Conservation (phyloP, 2,888 invertebrate species). For the Chrysomela aeneicollis region DNA sequence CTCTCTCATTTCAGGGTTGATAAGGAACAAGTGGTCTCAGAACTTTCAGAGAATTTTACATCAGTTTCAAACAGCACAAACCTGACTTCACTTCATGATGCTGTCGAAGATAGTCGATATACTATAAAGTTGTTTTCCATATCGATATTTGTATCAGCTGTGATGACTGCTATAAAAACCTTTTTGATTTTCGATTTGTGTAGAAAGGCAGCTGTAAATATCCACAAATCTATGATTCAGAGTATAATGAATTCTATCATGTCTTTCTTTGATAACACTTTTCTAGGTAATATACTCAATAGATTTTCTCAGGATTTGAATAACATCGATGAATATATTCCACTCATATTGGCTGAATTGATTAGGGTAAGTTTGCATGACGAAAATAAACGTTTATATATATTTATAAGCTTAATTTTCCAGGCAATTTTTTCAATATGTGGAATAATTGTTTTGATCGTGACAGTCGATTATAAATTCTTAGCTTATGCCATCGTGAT, state of each 20-base stretch:
- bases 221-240: slow-evolving; percentile 69
- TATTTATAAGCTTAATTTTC: slow-evolving; percentile 4
- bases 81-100: slow-evolving; percentile 6
- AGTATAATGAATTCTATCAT: slow-evolving; percentile 65
- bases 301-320: slow-evolving; percentile 77
- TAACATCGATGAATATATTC: slow-evolving; percentile 65
- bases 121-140: slow-evolving; percentile 40
- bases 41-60: slow-evolving; percentile 21
- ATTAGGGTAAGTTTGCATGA: slow-evolving; percentile 40
- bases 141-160: slow-evolving; percentile 36
- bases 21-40: slow-evolving; percentile 35
- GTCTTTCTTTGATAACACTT: slow-evolving; percentile 56
- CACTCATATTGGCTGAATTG: slow-evolving; percentile 41
- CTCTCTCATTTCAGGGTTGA: slow-evolving; percentile 42
- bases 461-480: slow-evolving; percentile 44
- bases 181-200: slow-evolving; percentile 42
- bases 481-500: slow-evolving; percentile 43
- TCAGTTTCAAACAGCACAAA: slow-evolving; percentile 11
- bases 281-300: slow-evolving; percentile 59
- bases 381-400: neutral
- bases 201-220: slow-evolving; percentile 57
- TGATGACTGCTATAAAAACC: slow-evolving; percentile 37
- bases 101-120: slow-evolving; percentile 17
- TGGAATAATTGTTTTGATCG: slow-evolving; percentile 43
- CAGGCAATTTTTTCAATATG: slow-evolving; percentile 39